Conservation (phyloP, 2,113 vertebrate species). For the Colossoma macropomum region DNA sequence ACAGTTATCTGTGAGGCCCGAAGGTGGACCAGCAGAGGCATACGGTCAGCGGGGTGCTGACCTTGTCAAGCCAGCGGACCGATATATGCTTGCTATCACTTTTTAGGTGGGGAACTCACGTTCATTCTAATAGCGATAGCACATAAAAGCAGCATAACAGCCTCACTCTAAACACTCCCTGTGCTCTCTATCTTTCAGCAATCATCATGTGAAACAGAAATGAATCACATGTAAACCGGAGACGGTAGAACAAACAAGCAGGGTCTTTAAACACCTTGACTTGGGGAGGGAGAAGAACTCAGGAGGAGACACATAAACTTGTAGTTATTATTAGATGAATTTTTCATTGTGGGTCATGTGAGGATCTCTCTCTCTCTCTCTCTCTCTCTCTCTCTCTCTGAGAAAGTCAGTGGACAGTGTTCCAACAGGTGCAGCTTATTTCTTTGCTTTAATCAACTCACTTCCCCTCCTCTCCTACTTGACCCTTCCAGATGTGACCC, state of each 20-base stretch:
- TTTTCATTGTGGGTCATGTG: background rate
- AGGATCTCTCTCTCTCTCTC: background rate
- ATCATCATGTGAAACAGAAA: background rate
- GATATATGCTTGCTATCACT: no score
- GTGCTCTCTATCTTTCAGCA: conserved; percentile 1
- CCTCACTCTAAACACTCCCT: background rate
- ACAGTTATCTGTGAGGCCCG: no score
- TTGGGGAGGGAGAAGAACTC: background rate
- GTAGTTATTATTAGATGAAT: background rate
- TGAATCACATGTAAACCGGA: background rate
- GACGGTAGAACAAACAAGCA: background rate
- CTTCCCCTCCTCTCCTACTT: background rate
- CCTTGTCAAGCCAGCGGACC: no score
- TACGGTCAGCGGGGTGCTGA: no score
- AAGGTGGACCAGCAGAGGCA: no score
- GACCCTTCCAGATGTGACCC: background rate
- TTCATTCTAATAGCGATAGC: background rate
- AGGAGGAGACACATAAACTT: background rate
- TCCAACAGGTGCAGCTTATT: background rate
- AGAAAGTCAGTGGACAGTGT: background rate
- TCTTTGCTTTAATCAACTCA: background rate
- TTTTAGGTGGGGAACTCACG: no score
- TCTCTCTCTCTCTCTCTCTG: background rate
- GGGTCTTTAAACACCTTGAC: background rate
- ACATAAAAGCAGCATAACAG: background rate